Percentiles rank a stretch among this genome's conserved stretches.
These are phyloP conservation scores for Aurelia sp. DNA, from an alignment of 30 jellyfish, hydroid and myxozoan genomes.

Conservation along the genomic window DNA sequence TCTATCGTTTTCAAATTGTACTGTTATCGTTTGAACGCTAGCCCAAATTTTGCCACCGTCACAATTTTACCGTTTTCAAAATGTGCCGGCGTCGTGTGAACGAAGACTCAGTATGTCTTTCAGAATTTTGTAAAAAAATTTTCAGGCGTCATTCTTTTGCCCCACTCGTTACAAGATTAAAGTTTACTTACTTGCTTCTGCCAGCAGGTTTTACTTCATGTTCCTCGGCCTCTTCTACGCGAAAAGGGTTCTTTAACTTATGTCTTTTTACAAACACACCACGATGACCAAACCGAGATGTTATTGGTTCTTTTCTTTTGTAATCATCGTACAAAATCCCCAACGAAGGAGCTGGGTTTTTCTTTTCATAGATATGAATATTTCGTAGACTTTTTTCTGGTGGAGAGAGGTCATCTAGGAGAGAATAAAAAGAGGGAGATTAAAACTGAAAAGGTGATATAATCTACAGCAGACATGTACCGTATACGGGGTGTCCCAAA, in stretches of 20 bases:
- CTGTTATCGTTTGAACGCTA: too few species aligned
- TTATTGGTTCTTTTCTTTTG: slow-evolving; percentile 18
- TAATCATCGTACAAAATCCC: slow-evolving; percentile 53
- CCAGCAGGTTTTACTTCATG: background rate
- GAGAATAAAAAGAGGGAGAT: background rate
- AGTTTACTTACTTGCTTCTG: slow-evolving; percentile 36
- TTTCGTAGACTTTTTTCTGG: slow-evolving; percentile 61
- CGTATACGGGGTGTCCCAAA: too few species aligned
- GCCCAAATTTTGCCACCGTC: too few species aligned
- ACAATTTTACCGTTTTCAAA: too few species aligned
- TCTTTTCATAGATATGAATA: slow-evolving; percentile 14
- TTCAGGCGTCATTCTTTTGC: too few species aligned
- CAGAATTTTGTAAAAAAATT: too few species aligned
- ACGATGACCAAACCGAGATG: slow-evolving; percentile 54
- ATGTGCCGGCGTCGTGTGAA: too few species aligned
- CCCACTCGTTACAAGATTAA: too few species aligned
- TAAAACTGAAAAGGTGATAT: too few species aligned
- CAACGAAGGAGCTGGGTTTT: slow-evolving; percentile 46
- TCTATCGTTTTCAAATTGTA: too few species aligned
- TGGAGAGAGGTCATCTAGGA: slow-evolving; percentile 50
- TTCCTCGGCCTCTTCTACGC: slow-evolving; percentile 34
- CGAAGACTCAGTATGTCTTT: too few species aligned
- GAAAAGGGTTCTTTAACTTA: slow-evolving; percentile 75
- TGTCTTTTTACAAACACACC: slow-evolving; percentile 67
- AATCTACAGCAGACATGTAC: too few species aligned